phyloP scores from a whole-genome alignment of 1,140 invertebrate species.

The Gryon sp. region DNA sequence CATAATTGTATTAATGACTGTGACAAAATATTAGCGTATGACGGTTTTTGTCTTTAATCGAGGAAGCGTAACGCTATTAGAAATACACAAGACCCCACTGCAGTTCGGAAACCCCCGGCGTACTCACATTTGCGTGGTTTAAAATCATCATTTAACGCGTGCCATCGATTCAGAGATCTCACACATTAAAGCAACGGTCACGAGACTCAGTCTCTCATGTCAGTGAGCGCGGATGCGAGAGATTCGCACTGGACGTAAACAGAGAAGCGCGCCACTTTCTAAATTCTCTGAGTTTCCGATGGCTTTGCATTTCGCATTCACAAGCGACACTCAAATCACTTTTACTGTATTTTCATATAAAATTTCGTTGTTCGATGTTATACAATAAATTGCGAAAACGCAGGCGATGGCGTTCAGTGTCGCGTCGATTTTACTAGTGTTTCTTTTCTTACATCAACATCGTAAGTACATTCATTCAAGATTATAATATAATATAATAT shows the following conservation, averaged over 20 bases:
- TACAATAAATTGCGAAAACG: slow-evolving; percentile 73
- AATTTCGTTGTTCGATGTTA: slow-evolving; percentile 71
- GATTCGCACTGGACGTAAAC: slow-evolving; percentile 50
- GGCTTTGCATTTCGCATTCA: slow-evolving; percentile 71
- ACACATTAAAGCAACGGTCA: slow-evolving; percentile 49
- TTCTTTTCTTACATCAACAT: slow-evolving; percentile 59
- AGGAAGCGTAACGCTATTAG: slow-evolving; percentile 35
- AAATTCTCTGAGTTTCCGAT: slow-evolving; percentile 70
- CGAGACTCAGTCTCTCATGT: slow-evolving; percentile 51
- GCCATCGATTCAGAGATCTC: slow-evolving; percentile 32
- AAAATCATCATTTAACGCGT: slow-evolving; percentile 53
- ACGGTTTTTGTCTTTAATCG: slow-evolving; percentile 6
- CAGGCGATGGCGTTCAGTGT: slow-evolving; percentile 77
- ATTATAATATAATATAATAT: too few species aligned
- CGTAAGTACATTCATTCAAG: slow-evolving; percentile 69
- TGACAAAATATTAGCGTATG: too few species aligned
- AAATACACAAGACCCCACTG: slow-evolving; percentile 22
- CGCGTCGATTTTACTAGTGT: slow-evolving; percentile 46
- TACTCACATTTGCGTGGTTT: slow-evolving; percentile 11
- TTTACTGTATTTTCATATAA: slow-evolving; percentile 71
- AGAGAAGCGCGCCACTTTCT: slow-evolving; percentile 72
- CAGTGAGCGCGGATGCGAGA: slow-evolving; percentile 28
- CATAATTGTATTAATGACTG: too few species aligned
- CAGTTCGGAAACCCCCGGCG: slow-evolving; percentile 10
- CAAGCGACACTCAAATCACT: slow-evolving; percentile 65